These are phyloP conservation scores for Drosophila asahinai DNA, from an alignment of 1,140 invertebrate species.

Conservation along the genomic window DNA sequence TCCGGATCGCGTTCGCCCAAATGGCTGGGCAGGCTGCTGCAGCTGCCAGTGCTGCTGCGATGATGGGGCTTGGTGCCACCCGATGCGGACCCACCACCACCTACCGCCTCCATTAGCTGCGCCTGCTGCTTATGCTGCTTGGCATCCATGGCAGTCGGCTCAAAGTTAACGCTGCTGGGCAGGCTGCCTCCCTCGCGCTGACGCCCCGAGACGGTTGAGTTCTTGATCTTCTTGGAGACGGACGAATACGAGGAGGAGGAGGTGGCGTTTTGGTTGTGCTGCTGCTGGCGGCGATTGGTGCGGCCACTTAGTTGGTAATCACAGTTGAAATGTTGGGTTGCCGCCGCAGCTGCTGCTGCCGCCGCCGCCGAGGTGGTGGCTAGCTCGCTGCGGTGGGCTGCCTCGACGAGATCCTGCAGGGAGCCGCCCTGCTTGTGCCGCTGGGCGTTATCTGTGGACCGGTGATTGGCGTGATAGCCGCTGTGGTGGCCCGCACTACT, in stretches of 20 bases:
- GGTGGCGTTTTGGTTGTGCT: conserved; percentile 56
- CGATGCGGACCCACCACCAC: conserved; percentile 15
- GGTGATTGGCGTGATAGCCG: conserved; percentile 40
- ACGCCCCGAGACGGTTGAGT: conserved; percentile 86
- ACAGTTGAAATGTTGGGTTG: conserved; percentile 74
- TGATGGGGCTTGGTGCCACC: conserved; percentile 23
- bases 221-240: conserved; percentile 49
- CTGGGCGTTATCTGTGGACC: conserved; percentile 44
- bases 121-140: conserved; percentile 57
- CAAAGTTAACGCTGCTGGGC: conserved; percentile 87
- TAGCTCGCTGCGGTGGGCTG: conserved; percentile 67
- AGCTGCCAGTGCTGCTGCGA: conserved; percentile 45
- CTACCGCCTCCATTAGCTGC: conserved; percentile 12
- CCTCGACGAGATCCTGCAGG: conserved; percentile 82
- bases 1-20: conserved; percentile 49
- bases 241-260: conserved; percentile 22
- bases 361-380: conserved; percentile 58
- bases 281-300: conserved; percentile 64
- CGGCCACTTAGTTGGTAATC: conserved; percentile 72
- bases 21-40: conserved; percentile 57
- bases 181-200: conserved; percentile 89
- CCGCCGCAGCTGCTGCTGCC: conserved; percentile 48
- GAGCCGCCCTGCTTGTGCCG: conserved; percentile 82
- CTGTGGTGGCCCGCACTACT: conserved; percentile 35
- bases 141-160: conserved; percentile 51